Conservation (phyloP, 2,888 invertebrate species). For the Didymodactylos carnosus region DNA sequence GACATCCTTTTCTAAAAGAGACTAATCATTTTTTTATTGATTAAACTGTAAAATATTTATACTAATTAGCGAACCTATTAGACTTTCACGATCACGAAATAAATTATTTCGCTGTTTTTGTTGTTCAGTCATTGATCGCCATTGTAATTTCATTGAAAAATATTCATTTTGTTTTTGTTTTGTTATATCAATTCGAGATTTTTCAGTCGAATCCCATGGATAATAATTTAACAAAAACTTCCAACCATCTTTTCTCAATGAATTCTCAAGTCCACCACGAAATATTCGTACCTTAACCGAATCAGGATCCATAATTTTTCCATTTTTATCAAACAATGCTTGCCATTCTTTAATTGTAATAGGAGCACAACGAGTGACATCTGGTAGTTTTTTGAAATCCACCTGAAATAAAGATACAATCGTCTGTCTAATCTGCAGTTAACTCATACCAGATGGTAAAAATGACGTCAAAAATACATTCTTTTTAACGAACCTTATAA, state of each 20-base stretch:
- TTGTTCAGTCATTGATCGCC: conserved; percentile 64
- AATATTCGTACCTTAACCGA: conserved; percentile 66
- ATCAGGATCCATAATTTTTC: conserved; percentile 55
- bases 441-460: not conserved
- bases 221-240: conserved; percentile 74
- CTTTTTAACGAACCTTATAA: conserved; percentile 25
- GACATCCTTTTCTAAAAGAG: conserved; percentile 74
- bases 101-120: conserved; percentile 72
- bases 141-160: conserved; percentile 82
- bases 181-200: conserved; percentile 49
- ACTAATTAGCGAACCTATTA: too few species aligned
- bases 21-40: too few species aligned
- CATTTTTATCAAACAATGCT: conserved; percentile 55
- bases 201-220: conserved; percentile 57
- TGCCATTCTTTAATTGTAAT: conserved; percentile 56
- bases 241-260: conserved; percentile 44
- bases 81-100: conserved; percentile 67
- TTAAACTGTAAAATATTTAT: too few species aligned
- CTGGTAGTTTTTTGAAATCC: conserved; percentile 50
- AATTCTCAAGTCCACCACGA: conserved; percentile 43
- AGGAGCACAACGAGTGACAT: conserved; percentile 50
- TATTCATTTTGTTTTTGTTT: conserved; percentile 63
- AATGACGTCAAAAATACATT: not conserved
- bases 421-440: too few species aligned
- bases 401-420: conserved; percentile 16